Evolutionary conservation across 2,113 vertebrate species (phyloP), one percentile per base, ranked within the genome.

Genomic region (Melanostigma gelatinosum): DNA sequence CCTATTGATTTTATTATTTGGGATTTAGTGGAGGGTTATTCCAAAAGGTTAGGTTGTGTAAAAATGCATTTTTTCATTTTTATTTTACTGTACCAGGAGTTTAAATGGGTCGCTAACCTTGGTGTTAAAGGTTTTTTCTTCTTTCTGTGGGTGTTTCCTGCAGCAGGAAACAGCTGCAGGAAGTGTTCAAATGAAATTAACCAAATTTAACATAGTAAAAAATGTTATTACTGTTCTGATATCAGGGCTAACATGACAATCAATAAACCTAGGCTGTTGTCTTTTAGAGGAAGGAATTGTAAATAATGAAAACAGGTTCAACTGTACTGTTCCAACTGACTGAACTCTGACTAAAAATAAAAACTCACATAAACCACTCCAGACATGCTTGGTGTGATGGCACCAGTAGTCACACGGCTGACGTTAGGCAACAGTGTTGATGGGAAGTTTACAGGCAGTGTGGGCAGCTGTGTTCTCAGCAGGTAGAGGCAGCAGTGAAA

Each of bases 391-490:
- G 11, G 3, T 74, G 48, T 29, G 76, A 77, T 20, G 58, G 15
- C 16, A 9, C 4, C 65, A 4, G 11, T 4, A 66, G 74, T 72
- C 38, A 62, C 42, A 46, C 22, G 63, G 57, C 68, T 62, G 76
- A 70, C 3, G 58, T 75, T 22, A 61, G 77, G 82, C 36, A 67
- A 62, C 72, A 24, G 6, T 1, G 57, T 40, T 38, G 73, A 82
- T 57, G 73, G 65, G 79, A 78, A 64, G 81, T 83, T 87, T 75
- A 83, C 22, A 46, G 70, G 63, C 27, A 24, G 44, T 22, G 62
- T 72, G 68, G 83, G 84, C 90, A 88, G 87, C 89, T 92, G 92
- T 82, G 78, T 15, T 20, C 85, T 77, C 92, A 89, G 89, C 91
- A 88, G 88, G 89, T 86, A 80, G 27, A 13, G 77, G 8, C 69